phyloP scores from a whole-genome alignment of 2,888 invertebrate genomes.

The Girardia tigrina region DNA sequence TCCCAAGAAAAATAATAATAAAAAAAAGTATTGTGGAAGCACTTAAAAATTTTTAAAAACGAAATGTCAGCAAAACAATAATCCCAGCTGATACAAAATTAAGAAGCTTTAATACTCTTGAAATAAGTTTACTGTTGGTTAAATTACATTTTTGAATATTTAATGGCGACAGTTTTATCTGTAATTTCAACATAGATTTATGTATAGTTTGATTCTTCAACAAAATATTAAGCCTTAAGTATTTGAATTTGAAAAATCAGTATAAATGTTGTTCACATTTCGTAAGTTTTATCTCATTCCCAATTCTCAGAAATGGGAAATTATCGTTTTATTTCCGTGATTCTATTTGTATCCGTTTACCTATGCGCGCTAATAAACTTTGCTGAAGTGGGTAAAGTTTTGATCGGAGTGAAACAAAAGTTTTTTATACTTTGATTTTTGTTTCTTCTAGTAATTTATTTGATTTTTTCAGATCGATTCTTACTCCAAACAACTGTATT shows the following conservation, averaged over 20 bases:
- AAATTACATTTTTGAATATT: no score
- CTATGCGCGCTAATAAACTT: background rate
- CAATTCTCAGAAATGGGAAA: conserved; percentile 1
- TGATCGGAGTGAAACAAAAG: conserved; percentile 11
- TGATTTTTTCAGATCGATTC: background rate
- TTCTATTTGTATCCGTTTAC: background rate
- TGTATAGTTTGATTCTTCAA: background rate
- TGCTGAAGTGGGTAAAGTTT: background rate
- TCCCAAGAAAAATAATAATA: no score
- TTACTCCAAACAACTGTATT: background rate
- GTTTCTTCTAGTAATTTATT: background rate
- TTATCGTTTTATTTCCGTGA: no score
- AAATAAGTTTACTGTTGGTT: no score
- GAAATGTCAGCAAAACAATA: background rate
- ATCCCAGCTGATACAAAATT: background rate
- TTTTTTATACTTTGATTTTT: background rate
- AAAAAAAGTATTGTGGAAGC: no score
- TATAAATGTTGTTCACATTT: background rate
- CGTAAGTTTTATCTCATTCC: background rate
- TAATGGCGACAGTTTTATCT: no score
- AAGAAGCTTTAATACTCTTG: background rate
- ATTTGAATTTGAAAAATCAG: background rate
- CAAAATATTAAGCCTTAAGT: no score
- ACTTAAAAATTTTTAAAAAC: no score
- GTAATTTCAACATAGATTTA: background rate